These are phyloP conservation scores for Desoria tigrina DNA, from an alignment of 2,888 invertebrate species.

Conservation along the genomic window DNA sequence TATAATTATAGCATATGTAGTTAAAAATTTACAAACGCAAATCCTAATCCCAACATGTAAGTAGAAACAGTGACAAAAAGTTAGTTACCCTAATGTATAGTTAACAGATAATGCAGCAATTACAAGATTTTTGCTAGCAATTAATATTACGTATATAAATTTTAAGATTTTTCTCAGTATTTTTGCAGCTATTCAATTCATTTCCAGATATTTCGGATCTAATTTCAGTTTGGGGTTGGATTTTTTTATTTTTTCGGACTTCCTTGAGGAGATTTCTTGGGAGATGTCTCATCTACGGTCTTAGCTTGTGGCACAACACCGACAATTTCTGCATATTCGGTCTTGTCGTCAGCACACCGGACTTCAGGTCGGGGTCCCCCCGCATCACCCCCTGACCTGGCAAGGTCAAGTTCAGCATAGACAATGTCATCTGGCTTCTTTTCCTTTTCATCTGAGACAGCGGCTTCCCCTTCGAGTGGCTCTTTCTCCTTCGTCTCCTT, in stretches of 20 bases:
- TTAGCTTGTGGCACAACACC: constrained; percentile 35
- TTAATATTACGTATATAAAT: no score
- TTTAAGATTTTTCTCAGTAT: no score
- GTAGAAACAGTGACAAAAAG: no score
- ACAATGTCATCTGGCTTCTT: constrained; percentile 52
- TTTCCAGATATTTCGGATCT: no score
- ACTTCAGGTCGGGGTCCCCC: constrained; percentile 16
- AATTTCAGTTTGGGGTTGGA: no score
- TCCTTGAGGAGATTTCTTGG: constrained; percentile 31
- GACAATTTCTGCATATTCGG: constrained; percentile 50
- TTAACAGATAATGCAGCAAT: no score
- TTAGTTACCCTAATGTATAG: no score
- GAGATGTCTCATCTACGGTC: constrained; percentile 24
- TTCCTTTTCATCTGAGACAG: constrained; percentile 22
- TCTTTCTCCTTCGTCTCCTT: constrained; percentile 43
- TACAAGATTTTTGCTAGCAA: no score
- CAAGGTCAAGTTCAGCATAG: constrained; percentile 50
- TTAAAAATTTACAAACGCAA: no score
- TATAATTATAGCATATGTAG: no score
- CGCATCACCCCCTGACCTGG: constrained; percentile 32
- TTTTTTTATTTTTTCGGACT: constrained; percentile 32
- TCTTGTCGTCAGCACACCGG: constrained; percentile 40
- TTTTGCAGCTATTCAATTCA: no score
- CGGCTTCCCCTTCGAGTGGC: constrained; percentile 21
- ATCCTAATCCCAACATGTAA: no score